Percentiles rank a stretch among this genome's conserved stretches.
phyloP scores from a whole-genome alignment of 2,888 invertebrate genomes.

The Andrena fulva region DNA sequence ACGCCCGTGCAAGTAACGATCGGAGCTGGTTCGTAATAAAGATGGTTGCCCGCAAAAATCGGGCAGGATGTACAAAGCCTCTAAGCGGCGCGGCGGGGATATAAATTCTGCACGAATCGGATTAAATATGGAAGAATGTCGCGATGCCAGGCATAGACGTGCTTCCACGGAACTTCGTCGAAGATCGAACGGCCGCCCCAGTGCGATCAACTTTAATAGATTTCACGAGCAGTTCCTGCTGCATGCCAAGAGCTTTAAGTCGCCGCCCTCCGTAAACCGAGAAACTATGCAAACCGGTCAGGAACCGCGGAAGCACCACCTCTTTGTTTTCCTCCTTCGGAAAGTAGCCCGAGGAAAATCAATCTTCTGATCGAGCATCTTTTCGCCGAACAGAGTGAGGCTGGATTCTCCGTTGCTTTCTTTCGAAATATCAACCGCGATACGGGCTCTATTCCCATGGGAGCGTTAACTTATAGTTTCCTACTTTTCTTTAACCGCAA shows the following conservation, averaged over 20 bases:
- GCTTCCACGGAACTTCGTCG: background rate
- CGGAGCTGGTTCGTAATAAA: background rate
- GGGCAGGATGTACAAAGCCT: too few species aligned
- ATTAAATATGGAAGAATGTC: background rate
- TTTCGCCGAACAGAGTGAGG: background rate
- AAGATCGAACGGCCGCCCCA: background rate
- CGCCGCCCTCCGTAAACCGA: slow-evolving; percentile 1
- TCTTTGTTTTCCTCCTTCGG: background rate
- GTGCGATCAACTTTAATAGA: slow-evolving; percentile 25
- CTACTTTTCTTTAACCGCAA: background rate
- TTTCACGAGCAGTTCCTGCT: background rate
- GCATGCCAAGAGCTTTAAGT: slow-evolving; percentile 4
- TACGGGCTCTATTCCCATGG: background rate
- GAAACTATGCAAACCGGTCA: background rate
- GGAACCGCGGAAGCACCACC: background rate
- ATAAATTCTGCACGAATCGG: background rate
- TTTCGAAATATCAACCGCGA: background rate
- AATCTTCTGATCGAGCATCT: background rate
- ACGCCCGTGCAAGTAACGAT: background rate
- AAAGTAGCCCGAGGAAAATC: background rate
- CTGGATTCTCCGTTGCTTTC: background rate
- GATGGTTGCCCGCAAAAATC: background rate
- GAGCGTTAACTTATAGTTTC: background rate
- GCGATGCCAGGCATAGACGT: background rate
- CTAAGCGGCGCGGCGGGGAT: background rate